Conservation (phyloP, 2,797 vertebrate species). For the Sparus aurata region DNA sequence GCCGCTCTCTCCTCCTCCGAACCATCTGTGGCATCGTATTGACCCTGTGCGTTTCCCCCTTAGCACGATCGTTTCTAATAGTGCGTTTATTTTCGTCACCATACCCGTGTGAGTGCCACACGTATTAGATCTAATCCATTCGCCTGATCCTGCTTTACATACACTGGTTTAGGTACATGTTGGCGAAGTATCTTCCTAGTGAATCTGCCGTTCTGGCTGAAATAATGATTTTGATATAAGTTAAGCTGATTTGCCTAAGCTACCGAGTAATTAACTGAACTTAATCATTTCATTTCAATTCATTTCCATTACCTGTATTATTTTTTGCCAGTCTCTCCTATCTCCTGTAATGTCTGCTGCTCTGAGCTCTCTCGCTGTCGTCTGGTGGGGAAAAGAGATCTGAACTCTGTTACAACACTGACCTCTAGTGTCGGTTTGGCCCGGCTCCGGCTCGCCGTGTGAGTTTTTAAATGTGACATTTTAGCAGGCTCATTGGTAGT, state of each 20-base stretch:
- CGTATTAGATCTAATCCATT: slow-evolving; percentile 74
- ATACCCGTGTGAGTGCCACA: slow-evolving; percentile 38
- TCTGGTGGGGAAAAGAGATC: slow-evolving; percentile 9
- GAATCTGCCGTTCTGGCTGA: slow-evolving; percentile 72
- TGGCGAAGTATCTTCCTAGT: slow-evolving; percentile 75
- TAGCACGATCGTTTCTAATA: slow-evolving; percentile 41
- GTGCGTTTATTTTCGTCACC: slow-evolving; percentile 69
- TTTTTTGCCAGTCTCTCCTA: slow-evolving; percentile 61
- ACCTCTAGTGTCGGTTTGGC: slow-evolving; percentile 91
- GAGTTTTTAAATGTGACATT: slow-evolving; percentile 72
- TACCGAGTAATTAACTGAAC: slow-evolving; percentile 82
- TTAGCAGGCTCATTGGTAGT: slow-evolving; percentile 73
- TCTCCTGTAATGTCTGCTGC: slow-evolving; percentile 72
- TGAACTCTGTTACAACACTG: slow-evolving; percentile 95
- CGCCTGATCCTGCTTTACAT: slow-evolving; percentile 71
- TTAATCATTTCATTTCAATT: slow-evolving; percentile 85
- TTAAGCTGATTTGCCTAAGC: slow-evolving; percentile 84
- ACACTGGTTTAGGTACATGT: slow-evolving; percentile 73
- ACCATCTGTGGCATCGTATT: slow-evolving; percentile 64
- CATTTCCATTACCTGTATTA: slow-evolving; percentile 82
- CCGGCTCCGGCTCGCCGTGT: slow-evolving; percentile 21
- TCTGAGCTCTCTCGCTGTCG: slow-evolving; percentile 50
- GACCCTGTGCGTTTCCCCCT: slow-evolving; percentile 45
- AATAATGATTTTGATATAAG: slow-evolving; percentile 82
- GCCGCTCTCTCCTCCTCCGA: slow-evolving; percentile 8